phyloP scores from a whole-genome alignment of 2,888 invertebrate genomes.

The Heliconius cydno region DNA sequence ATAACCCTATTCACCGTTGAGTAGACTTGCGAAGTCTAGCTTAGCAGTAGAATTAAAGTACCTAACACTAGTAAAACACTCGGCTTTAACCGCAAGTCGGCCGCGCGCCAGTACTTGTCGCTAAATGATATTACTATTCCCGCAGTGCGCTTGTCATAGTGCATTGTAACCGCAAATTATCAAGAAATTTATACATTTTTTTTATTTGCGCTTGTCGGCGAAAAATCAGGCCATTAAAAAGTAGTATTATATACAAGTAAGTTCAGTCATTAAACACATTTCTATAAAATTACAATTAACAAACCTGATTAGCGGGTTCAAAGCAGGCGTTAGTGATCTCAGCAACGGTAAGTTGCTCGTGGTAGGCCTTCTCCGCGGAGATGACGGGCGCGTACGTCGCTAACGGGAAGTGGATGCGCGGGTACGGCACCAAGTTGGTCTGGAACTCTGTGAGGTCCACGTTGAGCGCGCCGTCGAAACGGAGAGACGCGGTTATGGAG shows the following conservation, averaged over 20 bases:
- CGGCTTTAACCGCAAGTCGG: slow-evolving; percentile 1
- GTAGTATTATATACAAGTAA: too few relatives aligned
- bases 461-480: slow-evolving; percentile 96
- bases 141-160: slow-evolving; percentile 37
- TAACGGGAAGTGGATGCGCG: slow-evolving; percentile 96
- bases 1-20: neutral
- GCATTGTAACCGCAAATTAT: neutral
- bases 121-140: slow-evolving; percentile 20
- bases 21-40: neutral
- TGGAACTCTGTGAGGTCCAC: slow-evolving; percentile 97
- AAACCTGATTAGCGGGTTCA: slow-evolving; percentile 93
- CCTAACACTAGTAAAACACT: neutral
- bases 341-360: slow-evolving; percentile 94
- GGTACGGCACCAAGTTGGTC: slow-evolving; percentile 96
- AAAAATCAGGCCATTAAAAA: too few relatives aligned
- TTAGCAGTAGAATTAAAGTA: neutral
- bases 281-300: too few relatives aligned
- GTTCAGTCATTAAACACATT: too few relatives aligned
- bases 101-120: neutral
- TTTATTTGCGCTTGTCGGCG: too few relatives aligned
- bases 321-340: slow-evolving; percentile 98
- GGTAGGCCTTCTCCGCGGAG: slow-evolving; percentile 96
- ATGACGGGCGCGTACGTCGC: slow-evolving; percentile 96
- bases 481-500: slow-evolving; percentile 95
- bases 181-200: neutral